phyloP scores from a whole-genome alignment of 2,888 invertebrate genomes.

The Cephus nigrinus region DNA sequence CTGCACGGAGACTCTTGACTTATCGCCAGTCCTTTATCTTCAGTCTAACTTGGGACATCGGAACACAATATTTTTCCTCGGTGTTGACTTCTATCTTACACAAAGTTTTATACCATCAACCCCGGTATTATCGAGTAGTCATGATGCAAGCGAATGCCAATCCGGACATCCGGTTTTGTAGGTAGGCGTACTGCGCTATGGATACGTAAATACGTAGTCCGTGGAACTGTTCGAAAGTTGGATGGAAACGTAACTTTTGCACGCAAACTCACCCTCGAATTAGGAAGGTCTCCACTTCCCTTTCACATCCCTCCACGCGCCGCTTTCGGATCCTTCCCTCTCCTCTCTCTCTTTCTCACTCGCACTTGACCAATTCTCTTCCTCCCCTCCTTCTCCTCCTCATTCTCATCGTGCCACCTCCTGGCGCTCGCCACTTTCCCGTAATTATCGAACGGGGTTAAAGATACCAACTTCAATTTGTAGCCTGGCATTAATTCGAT shows the following conservation, averaged over 20 bases:
- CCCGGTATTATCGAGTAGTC: neutral
- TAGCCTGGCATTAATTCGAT: conserved; percentile 61
- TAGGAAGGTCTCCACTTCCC: neutral
- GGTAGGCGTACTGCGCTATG: neutral
- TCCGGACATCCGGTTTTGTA: neutral
- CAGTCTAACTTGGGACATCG: neutral
- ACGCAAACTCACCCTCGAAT: neutral
- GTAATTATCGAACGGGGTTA: conserved; percentile 52
- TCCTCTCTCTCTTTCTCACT: conserved; percentile 8
- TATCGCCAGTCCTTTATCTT: neutral
- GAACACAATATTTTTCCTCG: neutral
- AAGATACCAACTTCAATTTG: conserved; percentile 57
- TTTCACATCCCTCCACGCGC: neutral
- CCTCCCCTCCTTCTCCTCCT: conserved; percentile 13
- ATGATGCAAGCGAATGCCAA: neutral
- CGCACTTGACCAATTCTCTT: conserved; percentile 23
- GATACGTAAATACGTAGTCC: neutral
- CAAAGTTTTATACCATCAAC: neutral
- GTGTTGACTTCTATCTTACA: neutral
- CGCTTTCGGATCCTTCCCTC: neutral
- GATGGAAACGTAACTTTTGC: neutral
- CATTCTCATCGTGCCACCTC: conserved; percentile 18
- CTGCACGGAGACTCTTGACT: neutral
- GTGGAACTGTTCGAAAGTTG: neutral
- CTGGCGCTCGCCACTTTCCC: conserved; percentile 51